Evolutionary conservation across 2,797 vertebrate species (phyloP).

Genomic region (Eremophila alpestris): DNA sequence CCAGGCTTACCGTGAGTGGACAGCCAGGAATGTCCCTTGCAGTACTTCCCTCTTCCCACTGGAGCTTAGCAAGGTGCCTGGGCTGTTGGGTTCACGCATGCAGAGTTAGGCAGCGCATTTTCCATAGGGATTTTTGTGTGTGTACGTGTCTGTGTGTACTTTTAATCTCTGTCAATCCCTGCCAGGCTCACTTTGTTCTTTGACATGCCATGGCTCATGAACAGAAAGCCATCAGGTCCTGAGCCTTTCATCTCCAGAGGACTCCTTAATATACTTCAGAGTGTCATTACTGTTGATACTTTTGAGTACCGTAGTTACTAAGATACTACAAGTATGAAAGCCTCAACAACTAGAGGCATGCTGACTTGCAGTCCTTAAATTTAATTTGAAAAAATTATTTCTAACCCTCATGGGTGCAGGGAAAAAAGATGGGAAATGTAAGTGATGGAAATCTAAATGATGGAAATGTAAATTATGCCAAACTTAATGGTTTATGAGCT

Average conservation of each 20-base stretch:
- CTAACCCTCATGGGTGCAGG: not conserved
- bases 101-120: not conserved
- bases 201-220: not conserved
- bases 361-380: not conserved
- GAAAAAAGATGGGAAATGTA: not conserved
- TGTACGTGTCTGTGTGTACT: accelerated
- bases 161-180: not conserved
- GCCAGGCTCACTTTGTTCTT: not conserved
- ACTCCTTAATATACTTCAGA: not conserved
- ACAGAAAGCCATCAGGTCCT: not conserved
- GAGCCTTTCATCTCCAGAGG: not conserved
- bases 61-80: not conserved
- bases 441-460: not conserved
- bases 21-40: conserved; percentile 2
- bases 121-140: not conserved
- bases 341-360: not conserved
- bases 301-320: not conserved
- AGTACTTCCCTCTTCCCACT: not conserved
- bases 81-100: not conserved
- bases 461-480: not conserved
- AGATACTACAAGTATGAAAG: not conserved
- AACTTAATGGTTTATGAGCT: not conserved
- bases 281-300: not conserved
- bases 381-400: not conserved
- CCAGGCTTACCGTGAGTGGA: not conserved